Evolutionary conservation across 2,888 invertebrate genomes (phyloP).

Genomic region (Sinotaia quadrata): DNA sequence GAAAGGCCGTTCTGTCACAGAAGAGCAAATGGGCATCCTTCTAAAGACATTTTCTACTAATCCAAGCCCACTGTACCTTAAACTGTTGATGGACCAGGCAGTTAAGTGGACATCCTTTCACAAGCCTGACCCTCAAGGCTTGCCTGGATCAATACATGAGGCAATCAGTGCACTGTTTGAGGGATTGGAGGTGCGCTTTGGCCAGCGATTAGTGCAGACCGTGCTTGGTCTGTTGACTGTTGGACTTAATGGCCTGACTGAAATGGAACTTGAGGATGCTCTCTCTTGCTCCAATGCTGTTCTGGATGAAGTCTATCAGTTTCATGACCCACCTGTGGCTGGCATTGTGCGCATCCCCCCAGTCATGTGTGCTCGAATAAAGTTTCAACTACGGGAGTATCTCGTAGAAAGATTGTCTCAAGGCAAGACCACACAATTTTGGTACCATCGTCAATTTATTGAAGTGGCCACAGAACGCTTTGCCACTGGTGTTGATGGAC

Average conservation of each 20-base stretch:
- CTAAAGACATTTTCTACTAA: slow-evolving; percentile 46
- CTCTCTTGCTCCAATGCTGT: slow-evolving; percentile 66
- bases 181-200: slow-evolving; percentile 62
- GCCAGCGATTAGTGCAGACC: slow-evolving; percentile 48
- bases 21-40: slow-evolving; percentile 48
- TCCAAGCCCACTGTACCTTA: slow-evolving; percentile 64
- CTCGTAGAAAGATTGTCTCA: slow-evolving; percentile 61
- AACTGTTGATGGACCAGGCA: slow-evolving; percentile 64
- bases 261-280: slow-evolving; percentile 67
- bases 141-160: slow-evolving; percentile 51
- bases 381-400: slow-evolving; percentile 63
- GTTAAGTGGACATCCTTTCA: slow-evolving; percentile 58
- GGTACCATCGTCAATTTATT: slow-evolving; percentile 69
- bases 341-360: slow-evolving; percentile 65
- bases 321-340: slow-evolving; percentile 67
- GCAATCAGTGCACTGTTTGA: slow-evolving; percentile 62
- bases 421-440: slow-evolving; percentile 62
- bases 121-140: slow-evolving; percentile 34
- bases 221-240: slow-evolving; percentile 64
- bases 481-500: slow-evolving; percentile 38
- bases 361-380: slow-evolving; percentile 63
- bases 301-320: slow-evolving; percentile 65
- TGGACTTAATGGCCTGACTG: slow-evolving; percentile 63
- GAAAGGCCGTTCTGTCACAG: slow-evolving; percentile 50
- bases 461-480: slow-evolving; percentile 59